Percentiles rank a stretch among this genome's conserved stretches.
phyloP scores from a whole-genome alignment of 2,797 vertebrate genomes.

The Luscinia luscinia region DNA sequence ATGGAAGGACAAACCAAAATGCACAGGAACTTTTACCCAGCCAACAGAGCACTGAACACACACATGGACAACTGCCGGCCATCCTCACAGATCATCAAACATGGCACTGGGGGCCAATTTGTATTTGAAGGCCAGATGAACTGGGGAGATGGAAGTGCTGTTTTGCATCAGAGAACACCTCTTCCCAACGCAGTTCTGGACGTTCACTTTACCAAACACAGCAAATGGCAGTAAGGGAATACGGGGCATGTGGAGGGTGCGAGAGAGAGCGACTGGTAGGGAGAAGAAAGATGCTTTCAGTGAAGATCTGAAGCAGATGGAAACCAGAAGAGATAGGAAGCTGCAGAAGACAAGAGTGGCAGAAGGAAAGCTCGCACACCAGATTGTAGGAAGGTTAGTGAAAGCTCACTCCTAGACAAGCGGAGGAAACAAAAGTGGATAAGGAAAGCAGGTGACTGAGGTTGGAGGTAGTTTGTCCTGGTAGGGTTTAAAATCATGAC shows the following conservation, averaged over 20 bases:
- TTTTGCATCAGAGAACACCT: background rate
- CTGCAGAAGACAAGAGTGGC: constrained; percentile 37
- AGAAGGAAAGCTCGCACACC: constrained; percentile 46
- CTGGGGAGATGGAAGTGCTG: background rate
- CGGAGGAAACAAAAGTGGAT: background rate
- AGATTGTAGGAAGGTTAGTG: constrained; percentile 21
- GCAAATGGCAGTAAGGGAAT: background rate
- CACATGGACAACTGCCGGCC: background rate
- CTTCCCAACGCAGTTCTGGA: background rate
- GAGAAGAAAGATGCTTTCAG: constrained; percentile 32
- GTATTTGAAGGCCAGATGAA: background rate
- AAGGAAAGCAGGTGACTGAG: background rate
- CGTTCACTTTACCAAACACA: background rate
- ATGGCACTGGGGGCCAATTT: background rate
- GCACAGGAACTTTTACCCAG: constrained; percentile 73
- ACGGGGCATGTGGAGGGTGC: rapidly evolving
- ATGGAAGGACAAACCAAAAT: constrained; percentile 71
- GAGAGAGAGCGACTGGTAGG: background rate
- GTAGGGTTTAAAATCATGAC: background rate
- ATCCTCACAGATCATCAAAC: background rate
- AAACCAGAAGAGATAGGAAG: constrained; percentile 46
- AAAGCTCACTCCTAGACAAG: constrained; percentile 29
- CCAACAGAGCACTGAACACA: background rate
- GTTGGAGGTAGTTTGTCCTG: background rate
- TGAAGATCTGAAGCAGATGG: constrained; percentile 51